These are phyloP conservation scores for Coptodon bakossiorum DNA, from an alignment of 2,113 vertebrate genomes.

Conservation along the genomic window DNA sequence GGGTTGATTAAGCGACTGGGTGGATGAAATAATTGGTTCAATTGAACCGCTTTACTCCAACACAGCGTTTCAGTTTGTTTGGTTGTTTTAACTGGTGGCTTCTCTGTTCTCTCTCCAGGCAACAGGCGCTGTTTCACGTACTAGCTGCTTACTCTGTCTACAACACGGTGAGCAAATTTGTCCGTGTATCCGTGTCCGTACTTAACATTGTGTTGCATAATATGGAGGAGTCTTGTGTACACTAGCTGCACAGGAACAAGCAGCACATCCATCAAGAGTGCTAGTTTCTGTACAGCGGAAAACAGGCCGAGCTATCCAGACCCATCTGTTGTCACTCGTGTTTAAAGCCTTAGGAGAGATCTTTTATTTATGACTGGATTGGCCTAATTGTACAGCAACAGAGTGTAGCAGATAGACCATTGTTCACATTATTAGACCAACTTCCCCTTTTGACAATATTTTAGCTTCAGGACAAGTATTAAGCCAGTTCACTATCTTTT, in stretches of 20 bases:
- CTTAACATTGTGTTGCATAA: constrained; percentile 1
- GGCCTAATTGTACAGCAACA: not conserved
- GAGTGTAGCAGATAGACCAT: not conserved
- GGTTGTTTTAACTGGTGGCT: not conserved
- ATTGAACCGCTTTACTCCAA: not conserved
- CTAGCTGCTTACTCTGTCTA: constrained; percentile 90
- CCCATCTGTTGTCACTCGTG: constrained; percentile 8
- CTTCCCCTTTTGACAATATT: not conserved
- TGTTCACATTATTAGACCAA: not conserved
- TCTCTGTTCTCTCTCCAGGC: constrained; percentile 71
- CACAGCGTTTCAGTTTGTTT: not conserved
- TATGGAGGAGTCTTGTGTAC: not conserved
- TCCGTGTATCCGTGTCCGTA: not conserved
- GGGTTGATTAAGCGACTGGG: not conserved
- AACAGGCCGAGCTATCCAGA: not conserved
- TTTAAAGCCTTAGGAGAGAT: not conserved
- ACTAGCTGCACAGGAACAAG: not conserved
- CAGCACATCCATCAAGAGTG: not conserved
- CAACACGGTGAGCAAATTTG: constrained; percentile 80
- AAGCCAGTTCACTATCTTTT: not conserved
- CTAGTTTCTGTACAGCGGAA: not conserved
- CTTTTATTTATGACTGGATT: constrained; percentile 32
- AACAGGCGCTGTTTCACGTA: constrained; percentile 87
- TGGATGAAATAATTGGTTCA: not conserved
- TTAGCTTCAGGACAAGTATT: not conserved